phyloP scores from a whole-genome alignment of 2,888 invertebrate genomes.

The Ennomos quercinarius region DNA sequence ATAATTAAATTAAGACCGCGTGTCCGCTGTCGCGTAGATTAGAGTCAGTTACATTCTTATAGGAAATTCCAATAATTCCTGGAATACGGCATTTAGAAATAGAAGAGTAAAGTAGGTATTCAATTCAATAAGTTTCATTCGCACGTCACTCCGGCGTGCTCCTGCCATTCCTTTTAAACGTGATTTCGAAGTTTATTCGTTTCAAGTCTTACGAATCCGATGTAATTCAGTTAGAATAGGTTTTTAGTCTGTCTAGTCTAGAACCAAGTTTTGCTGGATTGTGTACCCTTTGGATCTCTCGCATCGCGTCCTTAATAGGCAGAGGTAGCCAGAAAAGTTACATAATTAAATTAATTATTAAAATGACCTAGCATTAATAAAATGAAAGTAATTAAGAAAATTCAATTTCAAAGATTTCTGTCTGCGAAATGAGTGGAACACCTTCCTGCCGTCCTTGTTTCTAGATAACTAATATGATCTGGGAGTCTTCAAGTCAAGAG shows the following conservation, averaged over 20 bases:
- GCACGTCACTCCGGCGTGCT: slow-evolving; percentile 27
- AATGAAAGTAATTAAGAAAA: no score
- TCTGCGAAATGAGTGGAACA: no score
- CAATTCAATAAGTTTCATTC: slow-evolving; percentile 39
- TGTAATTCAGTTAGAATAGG: not conserved
- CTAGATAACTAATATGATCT: no score
- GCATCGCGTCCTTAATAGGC: no score
- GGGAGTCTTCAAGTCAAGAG: no score
- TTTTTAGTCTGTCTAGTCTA: not conserved
- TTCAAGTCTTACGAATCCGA: not conserved
- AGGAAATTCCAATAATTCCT: slow-evolving; percentile 13
- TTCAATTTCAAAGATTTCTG: no score
- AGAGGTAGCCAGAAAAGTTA: no score
- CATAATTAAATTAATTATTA: no score
- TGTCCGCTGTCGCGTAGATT: not conserved
- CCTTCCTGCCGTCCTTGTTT: no score
- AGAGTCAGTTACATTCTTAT: slow-evolving; percentile 7
- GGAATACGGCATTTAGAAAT: not conserved
- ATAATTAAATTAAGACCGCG: slow-evolving; percentile 14
- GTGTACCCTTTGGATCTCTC: no score
- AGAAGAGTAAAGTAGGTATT: slow-evolving; percentile 28
- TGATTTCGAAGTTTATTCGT: slow-evolving; percentile 17
- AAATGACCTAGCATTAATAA: no score
- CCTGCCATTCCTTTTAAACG: slow-evolving; percentile 25
- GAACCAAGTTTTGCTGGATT: no score